phyloP scores from a whole-genome alignment of 2,113 vertebrate species.

The Leptobrachium ailaonicum region DNA sequence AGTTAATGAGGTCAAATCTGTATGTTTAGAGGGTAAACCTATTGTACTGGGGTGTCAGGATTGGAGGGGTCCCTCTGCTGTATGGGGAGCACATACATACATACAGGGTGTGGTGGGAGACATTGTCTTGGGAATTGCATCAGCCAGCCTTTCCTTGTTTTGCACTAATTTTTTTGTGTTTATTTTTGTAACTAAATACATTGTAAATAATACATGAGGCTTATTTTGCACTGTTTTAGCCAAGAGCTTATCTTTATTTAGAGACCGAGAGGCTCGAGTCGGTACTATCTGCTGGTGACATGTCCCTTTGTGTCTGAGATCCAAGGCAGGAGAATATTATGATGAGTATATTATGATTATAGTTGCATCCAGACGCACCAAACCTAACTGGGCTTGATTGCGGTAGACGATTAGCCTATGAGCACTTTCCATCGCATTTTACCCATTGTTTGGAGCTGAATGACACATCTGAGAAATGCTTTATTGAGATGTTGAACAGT shows the following conservation, averaged over 20 bases:
- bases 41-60: neutral
- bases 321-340: slow-evolving; percentile 54
- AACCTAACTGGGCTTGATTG: neutral
- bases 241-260: slow-evolving; percentile 43
- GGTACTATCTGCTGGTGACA: slow-evolving; percentile 54
- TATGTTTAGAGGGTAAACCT: neutral
- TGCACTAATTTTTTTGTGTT: slow-evolving; percentile 54
- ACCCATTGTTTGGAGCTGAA: slow-evolving; percentile 57
- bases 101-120: slow-evolving; percentile 28
- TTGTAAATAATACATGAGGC: slow-evolving; percentile 24
- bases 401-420: slow-evolving; percentile 62
- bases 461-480: slow-evolving; percentile 55
- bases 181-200: slow-evolving; percentile 53
- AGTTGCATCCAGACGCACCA: slow-evolving; percentile 46
- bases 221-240: slow-evolving; percentile 53
- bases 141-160: slow-evolving; percentile 67
- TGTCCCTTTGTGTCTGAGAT: slow-evolving; percentile 51
- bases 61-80: neutral
- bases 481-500: slow-evolving; percentile 60
- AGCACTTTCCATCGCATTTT: slow-evolving; percentile 58
- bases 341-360: slow-evolving; percentile 14
- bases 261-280: neutral
- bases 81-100: slow-evolving; percentile 2
- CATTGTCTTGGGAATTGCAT: slow-evolving; percentile 59
- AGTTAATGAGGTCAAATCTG: neutral